phyloP scores from a whole-genome alignment of 1,140 invertebrate species.

The Ceratitis capitata region DNA sequence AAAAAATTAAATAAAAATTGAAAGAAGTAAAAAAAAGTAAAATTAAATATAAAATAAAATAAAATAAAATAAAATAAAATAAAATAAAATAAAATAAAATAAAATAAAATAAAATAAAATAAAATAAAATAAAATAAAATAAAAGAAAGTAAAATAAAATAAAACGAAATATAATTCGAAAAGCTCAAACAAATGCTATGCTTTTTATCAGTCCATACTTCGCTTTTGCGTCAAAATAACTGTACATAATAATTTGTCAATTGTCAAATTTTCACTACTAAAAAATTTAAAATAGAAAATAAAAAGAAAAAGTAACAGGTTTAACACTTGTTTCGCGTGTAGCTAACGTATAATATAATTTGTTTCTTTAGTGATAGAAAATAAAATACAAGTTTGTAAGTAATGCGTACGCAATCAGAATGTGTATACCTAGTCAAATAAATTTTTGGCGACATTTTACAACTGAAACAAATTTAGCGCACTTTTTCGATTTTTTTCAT shows the following conservation, averaged over 20 bases:
- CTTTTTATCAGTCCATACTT: too few species aligned
- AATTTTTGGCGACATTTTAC: not conserved
- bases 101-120: not conserved
- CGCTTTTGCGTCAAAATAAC: too few species aligned
- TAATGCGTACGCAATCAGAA: too few species aligned
- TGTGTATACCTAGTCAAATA: not conserved
- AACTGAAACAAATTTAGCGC: not conserved
- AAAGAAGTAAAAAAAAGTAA: not conserved
- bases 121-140: not conserved
- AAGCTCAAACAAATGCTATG: not conserved
- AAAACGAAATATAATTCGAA: not conserved
- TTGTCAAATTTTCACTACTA: not conserved
- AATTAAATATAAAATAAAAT: not conserved
- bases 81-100: not conserved
- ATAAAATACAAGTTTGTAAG: not conserved
- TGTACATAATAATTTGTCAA: not conserved
- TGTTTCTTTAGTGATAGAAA: not conserved
- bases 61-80: too few species aligned
- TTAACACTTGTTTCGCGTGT: not conserved
- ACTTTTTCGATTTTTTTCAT: not conserved
- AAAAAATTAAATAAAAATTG: not conserved
- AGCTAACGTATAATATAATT: not conserved
- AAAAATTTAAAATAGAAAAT: not conserved
- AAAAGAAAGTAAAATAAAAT: too few species aligned
- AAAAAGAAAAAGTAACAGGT: not conserved